Conservation (phyloP, 2,113 vertebrate genomes). For the Phycodurus eques region DNA sequence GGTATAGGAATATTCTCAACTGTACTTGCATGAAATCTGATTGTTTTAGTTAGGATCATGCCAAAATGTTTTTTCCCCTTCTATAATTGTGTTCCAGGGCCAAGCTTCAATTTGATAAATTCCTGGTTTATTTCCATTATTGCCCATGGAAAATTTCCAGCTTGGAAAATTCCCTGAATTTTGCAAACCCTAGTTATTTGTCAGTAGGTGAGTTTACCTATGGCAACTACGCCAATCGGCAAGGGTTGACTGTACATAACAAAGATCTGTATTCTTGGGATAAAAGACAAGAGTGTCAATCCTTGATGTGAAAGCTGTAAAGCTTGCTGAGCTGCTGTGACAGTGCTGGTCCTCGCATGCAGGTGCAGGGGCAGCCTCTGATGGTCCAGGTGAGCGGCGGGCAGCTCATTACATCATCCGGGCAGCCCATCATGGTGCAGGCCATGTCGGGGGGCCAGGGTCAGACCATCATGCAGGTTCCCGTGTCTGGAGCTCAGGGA, state of each 20-base stretch:
- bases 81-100: no score
- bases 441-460: conserved; percentile 94
- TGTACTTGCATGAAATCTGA: no score
- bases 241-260: neutral
- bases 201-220: neutral
- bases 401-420: conserved; percentile 95
- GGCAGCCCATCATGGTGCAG: conserved; percentile 99
- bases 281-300: neutral
- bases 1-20: no score
- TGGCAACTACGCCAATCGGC: neutral
- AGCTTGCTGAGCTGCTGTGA: conserved; percentile 11
- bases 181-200: neutral
- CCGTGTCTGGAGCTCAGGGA: conserved; percentile 91
- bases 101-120: no score
- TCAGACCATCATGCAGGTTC: conserved; percentile 98
- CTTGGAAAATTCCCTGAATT: neutral
- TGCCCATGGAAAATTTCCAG: no score
- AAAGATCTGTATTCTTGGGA: neutral
- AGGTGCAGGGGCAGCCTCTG: conserved; percentile 95
- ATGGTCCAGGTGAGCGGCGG: conserved; percentile 99
- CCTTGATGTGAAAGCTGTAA: neutral
- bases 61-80: no score
- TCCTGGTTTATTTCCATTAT: no score
- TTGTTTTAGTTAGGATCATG: no score
- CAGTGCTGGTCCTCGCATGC: conserved; percentile 18